Conservation (phyloP, 2,797 vertebrate species). For the Agapornis canus region DNA sequence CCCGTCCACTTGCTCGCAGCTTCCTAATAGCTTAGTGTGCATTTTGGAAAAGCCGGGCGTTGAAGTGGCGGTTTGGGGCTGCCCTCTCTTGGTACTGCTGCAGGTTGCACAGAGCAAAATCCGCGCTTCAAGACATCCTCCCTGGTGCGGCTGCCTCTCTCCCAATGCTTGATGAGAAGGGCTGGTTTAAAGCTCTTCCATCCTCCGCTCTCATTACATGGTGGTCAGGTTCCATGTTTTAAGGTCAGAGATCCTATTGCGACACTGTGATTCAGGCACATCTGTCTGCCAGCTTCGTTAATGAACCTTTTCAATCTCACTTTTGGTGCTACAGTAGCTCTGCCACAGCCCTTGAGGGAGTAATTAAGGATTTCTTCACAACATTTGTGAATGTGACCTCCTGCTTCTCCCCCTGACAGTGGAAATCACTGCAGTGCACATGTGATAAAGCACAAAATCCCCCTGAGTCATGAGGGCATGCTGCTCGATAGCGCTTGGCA, state of each 20-base stretch:
- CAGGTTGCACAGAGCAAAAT: not conserved
- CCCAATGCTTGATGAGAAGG: rapidly evolving
- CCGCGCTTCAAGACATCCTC: not conserved
- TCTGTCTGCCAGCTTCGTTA: constrained; percentile 11
- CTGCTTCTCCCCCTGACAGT: rapidly evolving
- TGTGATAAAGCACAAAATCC: not conserved
- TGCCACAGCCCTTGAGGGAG: not conserved
- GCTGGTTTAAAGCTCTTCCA: not conserved
- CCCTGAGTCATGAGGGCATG: not conserved
- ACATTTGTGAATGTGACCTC: not conserved
- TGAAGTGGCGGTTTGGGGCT: not conserved
- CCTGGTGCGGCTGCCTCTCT: not conserved
- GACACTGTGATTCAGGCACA: not conserved
- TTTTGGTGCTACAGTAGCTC: not conserved
- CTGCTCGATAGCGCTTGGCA: not conserved
- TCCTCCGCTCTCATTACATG: rapidly evolving
- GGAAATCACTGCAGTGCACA: not conserved
- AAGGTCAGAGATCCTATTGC: not conserved
- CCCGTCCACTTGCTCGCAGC: not conserved
- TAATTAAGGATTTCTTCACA: not conserved
- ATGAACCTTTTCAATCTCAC: not conserved
- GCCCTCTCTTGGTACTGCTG: constrained; percentile 61
- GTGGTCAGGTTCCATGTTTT: not conserved
- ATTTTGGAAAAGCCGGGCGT: not conserved
- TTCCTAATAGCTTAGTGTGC: rapidly evolving